These are phyloP conservation scores for Microctenopoma stevenorrisi DNA, from an alignment of 2,797 vertebrate genomes.

Conservation along the genomic window DNA sequence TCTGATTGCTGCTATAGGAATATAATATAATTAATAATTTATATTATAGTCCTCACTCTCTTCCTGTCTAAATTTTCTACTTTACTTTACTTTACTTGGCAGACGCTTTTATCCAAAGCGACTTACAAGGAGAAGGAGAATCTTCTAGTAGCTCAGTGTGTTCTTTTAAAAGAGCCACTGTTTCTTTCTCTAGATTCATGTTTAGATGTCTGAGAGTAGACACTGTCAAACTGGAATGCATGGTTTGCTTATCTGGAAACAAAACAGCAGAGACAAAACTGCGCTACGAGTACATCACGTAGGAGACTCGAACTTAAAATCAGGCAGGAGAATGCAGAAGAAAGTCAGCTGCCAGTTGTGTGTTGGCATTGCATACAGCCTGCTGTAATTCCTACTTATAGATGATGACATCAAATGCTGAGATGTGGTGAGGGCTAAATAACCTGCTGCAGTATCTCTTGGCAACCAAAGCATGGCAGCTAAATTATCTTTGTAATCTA, in stretches of 20 bases:
- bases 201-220: slow-evolving; percentile 38
- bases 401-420: not conserved
- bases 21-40: too few species aligned
- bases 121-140: too few species aligned
- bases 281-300: not conserved
- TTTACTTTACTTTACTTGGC: too few species aligned
- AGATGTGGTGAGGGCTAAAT: not conserved
- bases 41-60: too few species aligned
- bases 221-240: slow-evolving; percentile 46
- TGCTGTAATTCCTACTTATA: not conserved
- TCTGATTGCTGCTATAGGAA: too few species aligned
- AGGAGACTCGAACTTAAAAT: not conserved
- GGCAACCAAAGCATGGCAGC: slow-evolving; percentile 18
- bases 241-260: slow-evolving; percentile 22
- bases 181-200: slow-evolving; percentile 23
- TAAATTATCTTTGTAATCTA: slow-evolving; percentile 12
- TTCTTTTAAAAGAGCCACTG: too few species aligned
- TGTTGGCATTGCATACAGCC: not conserved
- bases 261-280: slow-evolving; percentile 43
- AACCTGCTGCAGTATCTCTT: slow-evolving; percentile 21
- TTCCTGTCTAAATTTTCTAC: too few species aligned
- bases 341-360: not conserved
- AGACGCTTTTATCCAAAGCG: too few species aligned
- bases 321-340: not conserved
- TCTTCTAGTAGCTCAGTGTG: too few species aligned